A percentile compares a stretch with the other conserved stretches of the same genome.
Evolutionary conservation across 2,888 invertebrate species (phyloP).

Genomic region (Cerastis leucographa): DNA sequence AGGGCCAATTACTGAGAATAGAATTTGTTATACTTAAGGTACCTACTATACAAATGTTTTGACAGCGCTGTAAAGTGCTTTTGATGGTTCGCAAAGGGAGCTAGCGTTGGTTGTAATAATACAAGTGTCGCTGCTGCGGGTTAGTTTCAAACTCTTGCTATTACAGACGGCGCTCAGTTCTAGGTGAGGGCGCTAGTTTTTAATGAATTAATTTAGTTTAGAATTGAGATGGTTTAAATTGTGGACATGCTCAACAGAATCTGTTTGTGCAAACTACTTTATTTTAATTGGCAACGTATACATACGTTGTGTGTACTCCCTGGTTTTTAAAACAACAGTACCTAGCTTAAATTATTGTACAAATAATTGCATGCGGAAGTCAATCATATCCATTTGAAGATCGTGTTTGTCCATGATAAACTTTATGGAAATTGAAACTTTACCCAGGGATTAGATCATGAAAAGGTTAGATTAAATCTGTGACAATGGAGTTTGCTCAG

Average conservation of each 20-base stretch:
- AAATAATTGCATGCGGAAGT: neutral
- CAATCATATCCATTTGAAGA: neutral
- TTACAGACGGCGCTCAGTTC: conserved; percentile 24
- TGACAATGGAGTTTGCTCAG: too few relatives aligned
- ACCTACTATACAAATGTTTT: conserved; percentile 60
- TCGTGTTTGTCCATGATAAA: neutral
- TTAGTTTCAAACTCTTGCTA: conserved; percentile 48
- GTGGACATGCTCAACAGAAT: conserved; percentile 10
- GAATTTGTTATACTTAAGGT: conserved; percentile 58
- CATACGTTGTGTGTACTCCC: neutral
- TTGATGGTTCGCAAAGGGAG: conserved; percentile 52
- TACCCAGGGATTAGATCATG: neutral
- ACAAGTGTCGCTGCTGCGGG: conserved; percentile 35
- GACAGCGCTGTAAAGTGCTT: conserved; percentile 52
- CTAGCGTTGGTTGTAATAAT: conserved; percentile 43
- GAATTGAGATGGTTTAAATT: conserved; percentile 25
- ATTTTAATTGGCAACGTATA: conserved; percentile 15
- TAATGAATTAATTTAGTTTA: conserved; percentile 51
- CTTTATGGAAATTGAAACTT: neutral
- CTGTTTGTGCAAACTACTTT: conserved; percentile 10
- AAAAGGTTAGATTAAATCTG: neutral
- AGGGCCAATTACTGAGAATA: conserved; percentile 60
- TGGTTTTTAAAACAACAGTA: neutral
- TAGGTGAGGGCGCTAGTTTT: conserved; percentile 37
- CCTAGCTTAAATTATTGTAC: too few relatives aligned